These are phyloP conservation scores for Heliocidaris erythrogramma DNA, from an alignment of 35 echinoderm and acorn worm genomes.

Conservation along the genomic window DNA sequence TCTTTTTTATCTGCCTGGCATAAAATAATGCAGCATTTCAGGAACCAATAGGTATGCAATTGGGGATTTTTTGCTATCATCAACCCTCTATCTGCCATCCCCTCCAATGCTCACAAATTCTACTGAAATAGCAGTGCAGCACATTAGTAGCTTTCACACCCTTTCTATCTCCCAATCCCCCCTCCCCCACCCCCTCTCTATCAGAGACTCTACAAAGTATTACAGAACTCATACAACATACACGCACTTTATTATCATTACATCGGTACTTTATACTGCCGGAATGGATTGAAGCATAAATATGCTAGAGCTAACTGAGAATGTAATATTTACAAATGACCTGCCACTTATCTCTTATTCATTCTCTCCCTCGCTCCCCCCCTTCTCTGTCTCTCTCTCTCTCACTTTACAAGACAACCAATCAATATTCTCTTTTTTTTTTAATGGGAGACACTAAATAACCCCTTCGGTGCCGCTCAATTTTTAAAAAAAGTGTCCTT, in stretches of 20 bases:
- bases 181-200: too few relatives aligned
- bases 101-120: background rate
- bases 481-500: too few relatives aligned
- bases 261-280: conserved; percentile 6
- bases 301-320: background rate
- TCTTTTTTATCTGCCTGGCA: background rate
- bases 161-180: background rate
- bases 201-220: background rate
- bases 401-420: background rate
- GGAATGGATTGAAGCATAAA: conserved; percentile 32
- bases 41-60: background rate
- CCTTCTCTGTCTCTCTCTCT: background rate
- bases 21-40: background rate
- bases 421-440: too few relatives aligned
- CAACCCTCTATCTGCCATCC: background rate
- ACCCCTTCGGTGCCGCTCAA: too few relatives aligned
- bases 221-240: background rate
- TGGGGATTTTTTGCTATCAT: background rate
- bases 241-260: background rate
- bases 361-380: too few relatives aligned
- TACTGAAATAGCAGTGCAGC: too few relatives aligned
- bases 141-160: background rate
- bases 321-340: background rate
- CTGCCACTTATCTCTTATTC: background rate
- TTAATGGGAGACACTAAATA: too few relatives aligned